Conservation (phyloP, 2,113 vertebrate species). For the Tragelaphus strepsiceros region DNA sequence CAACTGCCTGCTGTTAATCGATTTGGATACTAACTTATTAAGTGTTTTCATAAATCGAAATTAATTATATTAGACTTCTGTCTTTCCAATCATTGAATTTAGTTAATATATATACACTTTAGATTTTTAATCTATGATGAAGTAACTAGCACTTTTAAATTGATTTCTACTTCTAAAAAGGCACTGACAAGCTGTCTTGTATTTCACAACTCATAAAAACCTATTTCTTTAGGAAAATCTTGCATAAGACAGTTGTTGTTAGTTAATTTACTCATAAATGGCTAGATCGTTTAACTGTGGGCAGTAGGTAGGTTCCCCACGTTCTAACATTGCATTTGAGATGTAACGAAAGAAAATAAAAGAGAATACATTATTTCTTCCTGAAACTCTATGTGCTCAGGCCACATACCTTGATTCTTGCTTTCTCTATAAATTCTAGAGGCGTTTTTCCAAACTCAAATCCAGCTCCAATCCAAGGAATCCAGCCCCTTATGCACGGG, state of each 20-base stretch:
- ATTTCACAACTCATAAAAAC: background rate
- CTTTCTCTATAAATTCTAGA: conserved; percentile 84
- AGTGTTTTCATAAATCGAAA: background rate
- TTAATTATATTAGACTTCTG: background rate
- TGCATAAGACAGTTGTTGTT: background rate
- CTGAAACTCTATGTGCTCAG: background rate
- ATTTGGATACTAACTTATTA: background rate
- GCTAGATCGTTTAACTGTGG: background rate
- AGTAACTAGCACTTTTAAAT: background rate
- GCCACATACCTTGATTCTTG: conserved; percentile 81
- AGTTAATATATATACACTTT: background rate
- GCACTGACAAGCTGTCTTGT: background rate
- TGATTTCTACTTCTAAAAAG: background rate
- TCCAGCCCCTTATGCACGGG: conserved; percentile 84
- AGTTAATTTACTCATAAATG: background rate
- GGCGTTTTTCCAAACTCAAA: conserved; percentile 83
- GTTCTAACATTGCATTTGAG: background rate
- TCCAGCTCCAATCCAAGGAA: conserved; percentile 87
- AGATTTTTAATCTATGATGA: background rate
- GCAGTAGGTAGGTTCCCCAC: background rate
- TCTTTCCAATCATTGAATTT: background rate
- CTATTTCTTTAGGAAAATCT: background rate
- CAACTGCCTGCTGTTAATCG: background rate
- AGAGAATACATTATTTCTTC: background rate
- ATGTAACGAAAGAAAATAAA: background rate